These are phyloP conservation scores for Carcharodon carcharias DNA, from an alignment of 2,797 vertebrate species.

Conservation along the genomic window DNA sequence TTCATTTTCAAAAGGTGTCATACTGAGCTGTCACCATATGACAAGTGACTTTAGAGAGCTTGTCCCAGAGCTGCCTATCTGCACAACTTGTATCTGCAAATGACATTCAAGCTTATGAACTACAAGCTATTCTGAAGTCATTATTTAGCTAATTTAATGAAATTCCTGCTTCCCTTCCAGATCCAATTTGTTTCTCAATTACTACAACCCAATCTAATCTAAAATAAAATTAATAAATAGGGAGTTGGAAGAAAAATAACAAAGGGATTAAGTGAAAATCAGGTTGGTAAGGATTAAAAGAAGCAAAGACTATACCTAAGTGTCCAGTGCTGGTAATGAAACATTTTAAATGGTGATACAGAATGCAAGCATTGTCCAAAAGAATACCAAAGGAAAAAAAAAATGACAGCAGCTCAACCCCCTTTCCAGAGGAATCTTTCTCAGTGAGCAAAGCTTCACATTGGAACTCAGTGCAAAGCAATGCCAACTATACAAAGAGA, in stretches of 20 bases:
- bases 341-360: neutral
- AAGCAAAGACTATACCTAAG: neutral
- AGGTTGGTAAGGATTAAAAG: neutral
- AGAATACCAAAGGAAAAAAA: neutral
- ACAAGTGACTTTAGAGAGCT: slow-evolving; percentile 14
- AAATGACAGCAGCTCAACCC: neutral
- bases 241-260: neutral
- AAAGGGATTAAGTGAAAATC: neutral
- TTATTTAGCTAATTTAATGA: neutral
- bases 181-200: slow-evolving; percentile 19
- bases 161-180: neutral
- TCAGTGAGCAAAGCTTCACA: neutral
- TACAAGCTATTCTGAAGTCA: neutral
- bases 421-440: neutral
- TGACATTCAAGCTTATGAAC: slow-evolving; percentile 22
- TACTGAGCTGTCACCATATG: slow-evolving; percentile 35
- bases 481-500: neutral
- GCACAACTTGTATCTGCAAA: neutral
- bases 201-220: neutral
- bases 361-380: neutral
- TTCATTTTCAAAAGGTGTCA: slow-evolving; percentile 34
- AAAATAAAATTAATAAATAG: slow-evolving; percentile 27
- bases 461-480: neutral
- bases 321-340: neutral
- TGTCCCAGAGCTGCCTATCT: slow-evolving; percentile 38